Percentiles rank a stretch among this genome's conserved stretches.
These are phyloP conservation scores for Eurystomus gularis DNA, from an alignment of 2,113 vertebrate genomes.

Conservation along the genomic window DNA sequence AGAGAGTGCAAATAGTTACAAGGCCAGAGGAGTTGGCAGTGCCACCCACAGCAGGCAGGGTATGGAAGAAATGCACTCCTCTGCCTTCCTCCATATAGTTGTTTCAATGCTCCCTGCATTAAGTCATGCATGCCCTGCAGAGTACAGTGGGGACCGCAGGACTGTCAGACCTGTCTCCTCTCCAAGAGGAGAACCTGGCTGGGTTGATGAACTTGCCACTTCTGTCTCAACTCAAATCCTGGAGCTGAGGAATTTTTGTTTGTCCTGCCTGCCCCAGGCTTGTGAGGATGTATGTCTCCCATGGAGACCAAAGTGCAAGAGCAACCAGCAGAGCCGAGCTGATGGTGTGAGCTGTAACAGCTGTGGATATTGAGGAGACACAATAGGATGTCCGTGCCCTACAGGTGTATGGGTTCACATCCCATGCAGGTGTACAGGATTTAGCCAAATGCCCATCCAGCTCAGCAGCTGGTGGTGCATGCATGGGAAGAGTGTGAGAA, in stretches of 20 bases:
- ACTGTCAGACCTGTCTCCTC: background rate
- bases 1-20: background rate
- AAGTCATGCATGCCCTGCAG: background rate
- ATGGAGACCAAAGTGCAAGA: background rate
- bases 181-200: background rate
- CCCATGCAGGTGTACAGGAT: background rate
- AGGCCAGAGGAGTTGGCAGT: background rate
- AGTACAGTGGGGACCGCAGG: rapidly evolving
- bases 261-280: background rate
- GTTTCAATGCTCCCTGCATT: background rate
- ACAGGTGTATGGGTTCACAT: background rate
- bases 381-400: background rate
- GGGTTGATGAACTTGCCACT: background rate
- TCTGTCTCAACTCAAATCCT: background rate
- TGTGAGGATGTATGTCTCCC: background rate
- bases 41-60: background rate
- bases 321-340: background rate
- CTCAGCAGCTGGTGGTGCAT: background rate
- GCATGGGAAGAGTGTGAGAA: background rate
- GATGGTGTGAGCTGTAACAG: rapidly evolving
- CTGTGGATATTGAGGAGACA: background rate
- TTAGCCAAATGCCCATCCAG: background rate
- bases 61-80: background rate
- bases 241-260: background rate
- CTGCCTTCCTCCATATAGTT: background rate